phyloP scores from a whole-genome alignment of 2,113 vertebrate genomes.

The Equus przewalskii region DNA sequence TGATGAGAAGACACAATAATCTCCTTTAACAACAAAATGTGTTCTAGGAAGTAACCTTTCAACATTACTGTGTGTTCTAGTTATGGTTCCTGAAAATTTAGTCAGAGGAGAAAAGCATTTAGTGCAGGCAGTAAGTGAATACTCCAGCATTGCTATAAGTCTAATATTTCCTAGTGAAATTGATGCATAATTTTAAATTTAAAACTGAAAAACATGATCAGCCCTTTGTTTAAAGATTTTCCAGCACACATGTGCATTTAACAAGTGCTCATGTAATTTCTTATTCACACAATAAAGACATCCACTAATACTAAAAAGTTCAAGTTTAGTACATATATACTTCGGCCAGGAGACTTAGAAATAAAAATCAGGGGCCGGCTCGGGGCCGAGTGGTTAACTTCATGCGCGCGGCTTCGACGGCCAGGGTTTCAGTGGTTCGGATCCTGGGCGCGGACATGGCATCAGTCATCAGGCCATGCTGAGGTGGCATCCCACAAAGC shows the following conservation, averaged over 20 bases:
- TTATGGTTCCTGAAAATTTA: background rate
- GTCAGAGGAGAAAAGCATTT: slow-evolving; percentile 5
- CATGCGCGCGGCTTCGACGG: no score
- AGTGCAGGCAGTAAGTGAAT: background rate
- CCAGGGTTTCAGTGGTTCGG: no score
- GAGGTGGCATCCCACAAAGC: no score
- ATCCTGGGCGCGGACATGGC: no score
- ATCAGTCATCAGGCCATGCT: no score
- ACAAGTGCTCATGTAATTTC: background rate
- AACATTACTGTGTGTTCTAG: background rate
- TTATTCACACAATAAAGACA: background rate
- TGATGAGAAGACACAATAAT: background rate
- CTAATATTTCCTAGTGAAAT: slow-evolving; percentile 1
- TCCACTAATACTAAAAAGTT: background rate
- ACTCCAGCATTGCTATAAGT: background rate
- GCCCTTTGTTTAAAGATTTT: background rate
- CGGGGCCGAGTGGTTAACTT: no score
- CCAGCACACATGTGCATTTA: background rate
- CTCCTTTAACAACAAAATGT: background rate
- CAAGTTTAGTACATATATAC: background rate
- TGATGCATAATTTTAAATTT: background rate
- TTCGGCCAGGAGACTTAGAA: background rate
- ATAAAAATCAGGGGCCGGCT: background rate
- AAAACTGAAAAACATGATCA: background rate
- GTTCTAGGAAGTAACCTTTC: background rate